Evolutionary conservation across 2,888 invertebrate species (phyloP), one percentile per base, ranked within the genome.

Genomic region (Acanthopleura granulata): DNA sequence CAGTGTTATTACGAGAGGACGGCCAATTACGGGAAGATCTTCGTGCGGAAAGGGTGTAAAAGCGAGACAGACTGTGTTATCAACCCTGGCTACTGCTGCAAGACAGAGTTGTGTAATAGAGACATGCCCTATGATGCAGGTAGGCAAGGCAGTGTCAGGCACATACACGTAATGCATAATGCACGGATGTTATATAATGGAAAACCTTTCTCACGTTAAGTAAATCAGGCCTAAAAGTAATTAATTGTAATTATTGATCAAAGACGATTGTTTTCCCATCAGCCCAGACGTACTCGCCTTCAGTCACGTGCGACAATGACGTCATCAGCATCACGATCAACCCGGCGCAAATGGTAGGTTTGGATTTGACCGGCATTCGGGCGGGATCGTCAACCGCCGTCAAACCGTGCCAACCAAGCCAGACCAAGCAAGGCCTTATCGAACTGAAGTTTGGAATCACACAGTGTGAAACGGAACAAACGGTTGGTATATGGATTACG

Each of bases 51-150:
- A 66, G 66, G 66, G 1, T 66, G 66, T 14, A 66, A 66, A 27
- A 22, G 27, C 6, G 22, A 18, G 16, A 66, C 29, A 6, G 66
- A 66, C 25, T 66, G 66, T 66, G 16, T 16, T 6, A 27, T 16
- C 15, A 22, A 66, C 25, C 16, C 29, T 25, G 66, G 66, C 25
- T 66, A 66, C 25, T 66, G 66, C 29, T 66, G 66, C 25, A 25
- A 66, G 15, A 66, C 66, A 25, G 66, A 66, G 25, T 27, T 66
- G 22, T 66, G 66, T 27, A 66, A 66, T 27, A 66, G 25, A 25
- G 25, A 66, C 29, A 66, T 66, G 66, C 66, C 66, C 25, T 66
- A 22, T 66, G 25, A 66, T 66, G 25, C 66, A 66, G 66, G 66
- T 66, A 66, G 12, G 29, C 25, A n/a, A n/a, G n/a, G n/a, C n/a